Conservation (phyloP, 2,797 vertebrate species). For the Nyctibius grandis region DNA sequence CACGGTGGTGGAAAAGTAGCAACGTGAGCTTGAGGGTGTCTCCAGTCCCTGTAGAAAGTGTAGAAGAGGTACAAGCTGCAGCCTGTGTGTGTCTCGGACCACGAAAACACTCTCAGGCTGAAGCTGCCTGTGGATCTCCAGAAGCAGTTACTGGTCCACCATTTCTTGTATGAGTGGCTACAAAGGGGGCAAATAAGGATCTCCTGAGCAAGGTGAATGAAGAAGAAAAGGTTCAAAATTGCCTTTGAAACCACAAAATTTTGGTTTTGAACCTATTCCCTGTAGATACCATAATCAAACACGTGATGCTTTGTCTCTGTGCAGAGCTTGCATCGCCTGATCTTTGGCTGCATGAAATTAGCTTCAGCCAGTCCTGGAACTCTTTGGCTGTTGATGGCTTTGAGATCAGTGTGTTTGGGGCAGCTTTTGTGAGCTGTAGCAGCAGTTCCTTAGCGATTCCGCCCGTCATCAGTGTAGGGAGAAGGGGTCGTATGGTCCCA, state of each 20-base stretch:
- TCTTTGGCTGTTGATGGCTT: not conserved
- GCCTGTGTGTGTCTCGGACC: not conserved
- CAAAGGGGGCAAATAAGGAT: not conserved
- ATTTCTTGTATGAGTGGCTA: not conserved
- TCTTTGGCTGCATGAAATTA: not conserved
- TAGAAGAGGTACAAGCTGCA: not conserved
- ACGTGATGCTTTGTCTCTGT: rapidly evolving
- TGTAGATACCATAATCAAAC: not conserved
- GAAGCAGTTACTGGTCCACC: not conserved
- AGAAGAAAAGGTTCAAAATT: not conserved
- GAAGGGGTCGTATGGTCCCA: not conserved
- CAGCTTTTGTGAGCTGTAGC: not conserved
- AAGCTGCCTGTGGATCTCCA: not conserved
- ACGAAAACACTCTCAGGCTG: not conserved
- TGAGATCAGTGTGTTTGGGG: not conserved
- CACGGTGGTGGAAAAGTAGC: not conserved
- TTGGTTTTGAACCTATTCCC: not conserved
- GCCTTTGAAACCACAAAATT: not conserved
- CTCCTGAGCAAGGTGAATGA: not conserved
- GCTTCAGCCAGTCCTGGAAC: not conserved
- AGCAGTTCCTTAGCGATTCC: not conserved
- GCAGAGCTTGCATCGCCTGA: not conserved
- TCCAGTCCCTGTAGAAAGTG: not conserved
- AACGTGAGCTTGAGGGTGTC: not conserved
- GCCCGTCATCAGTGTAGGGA: not conserved